Conservation (phyloP, 2,888 invertebrate genomes). For the Criorhina ranunculi region DNA sequence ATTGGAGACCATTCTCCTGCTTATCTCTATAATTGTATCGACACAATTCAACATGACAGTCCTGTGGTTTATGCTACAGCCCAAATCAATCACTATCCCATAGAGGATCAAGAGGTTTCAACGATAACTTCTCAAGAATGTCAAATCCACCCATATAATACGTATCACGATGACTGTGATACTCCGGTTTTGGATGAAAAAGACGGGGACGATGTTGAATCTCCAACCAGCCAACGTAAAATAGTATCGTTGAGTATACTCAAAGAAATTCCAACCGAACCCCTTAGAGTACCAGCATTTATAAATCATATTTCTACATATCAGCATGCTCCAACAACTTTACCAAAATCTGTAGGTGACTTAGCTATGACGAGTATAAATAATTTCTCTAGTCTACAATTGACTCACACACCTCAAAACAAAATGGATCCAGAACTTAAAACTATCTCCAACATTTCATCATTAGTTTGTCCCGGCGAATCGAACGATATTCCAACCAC, state of each 20-base stretch:
- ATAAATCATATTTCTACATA: not conserved
- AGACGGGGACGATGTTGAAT: slow-evolving; percentile 34
- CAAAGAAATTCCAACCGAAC: slow-evolving; percentile 15
- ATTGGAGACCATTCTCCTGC: not conserved
- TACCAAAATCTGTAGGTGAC: not conserved
- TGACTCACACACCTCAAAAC: not conserved
- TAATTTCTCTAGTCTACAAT: not conserved
- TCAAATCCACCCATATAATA: not conserved
- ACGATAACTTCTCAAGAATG: slow-evolving; percentile 38
- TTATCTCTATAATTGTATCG: not conserved
- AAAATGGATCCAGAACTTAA: no score
- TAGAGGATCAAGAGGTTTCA: slow-evolving; percentile 58
- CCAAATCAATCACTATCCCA: not conserved
- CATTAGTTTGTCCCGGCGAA: not conserved
- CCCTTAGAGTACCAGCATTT: not conserved
- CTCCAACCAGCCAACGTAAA: slow-evolving; percentile 17
- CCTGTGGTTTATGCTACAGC: not conserved
- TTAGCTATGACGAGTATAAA: not conserved
- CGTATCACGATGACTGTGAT: slow-evolving; percentile 51
- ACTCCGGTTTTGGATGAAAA: slow-evolving; percentile 68
- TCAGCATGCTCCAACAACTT: not conserved
- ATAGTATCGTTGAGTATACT: slow-evolving; percentile 49
- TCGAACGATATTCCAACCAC: not conserved
- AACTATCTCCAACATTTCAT: no score
- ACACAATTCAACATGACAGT: not conserved